These are phyloP conservation scores for Polia nebulosa DNA, from an alignment of 2,888 invertebrate genomes.

Conservation along the genomic window DNA sequence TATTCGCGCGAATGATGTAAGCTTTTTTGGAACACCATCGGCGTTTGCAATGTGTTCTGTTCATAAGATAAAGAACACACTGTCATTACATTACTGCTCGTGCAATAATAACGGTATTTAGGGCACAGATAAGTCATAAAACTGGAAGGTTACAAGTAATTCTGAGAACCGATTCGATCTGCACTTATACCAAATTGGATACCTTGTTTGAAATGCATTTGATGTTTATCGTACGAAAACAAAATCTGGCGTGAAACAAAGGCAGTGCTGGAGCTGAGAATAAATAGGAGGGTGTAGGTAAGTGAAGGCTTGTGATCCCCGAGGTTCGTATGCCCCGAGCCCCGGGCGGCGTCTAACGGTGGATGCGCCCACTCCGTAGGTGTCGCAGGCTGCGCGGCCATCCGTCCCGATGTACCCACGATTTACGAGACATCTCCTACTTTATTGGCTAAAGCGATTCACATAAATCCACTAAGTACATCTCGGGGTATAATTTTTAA, in stretches of 20 bases:
- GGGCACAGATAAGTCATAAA: slow-evolving; percentile 55
- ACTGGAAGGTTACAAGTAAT: slow-evolving; percentile 54
- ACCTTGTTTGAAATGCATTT: slow-evolving; percentile 56
- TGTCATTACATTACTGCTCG: slow-evolving; percentile 25
- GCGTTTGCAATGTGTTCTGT: slow-evolving; percentile 22
- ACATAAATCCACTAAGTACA: slow-evolving; percentile 86
- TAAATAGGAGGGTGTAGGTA: slow-evolving; percentile 66
- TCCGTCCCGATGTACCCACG: slow-evolving; percentile 81
- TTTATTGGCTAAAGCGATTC: slow-evolving; percentile 88
- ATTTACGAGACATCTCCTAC: slow-evolving; percentile 88
- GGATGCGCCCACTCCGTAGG: slow-evolving; percentile 86
- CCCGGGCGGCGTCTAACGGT: slow-evolving; percentile 79
- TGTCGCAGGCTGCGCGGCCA: slow-evolving; percentile 81
- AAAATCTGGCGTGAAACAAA: slow-evolving; percentile 64
- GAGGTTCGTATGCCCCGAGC: slow-evolving; percentile 67
- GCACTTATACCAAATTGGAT: slow-evolving; percentile 60
- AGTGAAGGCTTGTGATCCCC: slow-evolving; percentile 68
- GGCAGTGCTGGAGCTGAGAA: slow-evolving; percentile 44
- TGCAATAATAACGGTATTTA: slow-evolving; percentile 50
- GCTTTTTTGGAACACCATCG: slow-evolving; percentile 30
- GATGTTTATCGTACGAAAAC: slow-evolving; percentile 57
- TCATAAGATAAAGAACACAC: slow-evolving; percentile 24
- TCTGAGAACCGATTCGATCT: slow-evolving; percentile 52
- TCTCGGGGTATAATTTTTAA: slow-evolving; percentile 80
- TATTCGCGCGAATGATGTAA: slow-evolving; percentile 31